Base-by-base conservation (phyloP, 1,140 invertebrate genomes). In the Ladona fulva region DNA sequence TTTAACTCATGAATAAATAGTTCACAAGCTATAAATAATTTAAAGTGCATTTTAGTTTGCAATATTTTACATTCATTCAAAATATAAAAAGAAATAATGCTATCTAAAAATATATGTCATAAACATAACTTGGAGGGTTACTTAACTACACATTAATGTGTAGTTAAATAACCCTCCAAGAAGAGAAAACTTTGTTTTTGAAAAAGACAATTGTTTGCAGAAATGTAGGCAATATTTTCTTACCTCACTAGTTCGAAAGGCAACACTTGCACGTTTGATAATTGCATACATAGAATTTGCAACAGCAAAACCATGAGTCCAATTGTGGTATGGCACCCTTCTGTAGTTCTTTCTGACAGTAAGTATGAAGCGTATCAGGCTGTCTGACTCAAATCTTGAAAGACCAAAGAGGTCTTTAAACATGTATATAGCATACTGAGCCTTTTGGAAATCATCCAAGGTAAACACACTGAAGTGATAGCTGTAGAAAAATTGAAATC, bases 341-440 rank as follows among this genome's bases (percentile, higher is more conserved):
- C 94, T 85, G 83, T 95, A 95, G 85, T 95, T 95, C 82, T 94
- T 95, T 82, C 89, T 88, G 0, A 95, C 93, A 0, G 94, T 95
- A 77, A 96, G 82, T 8, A 91, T 89, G 82, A 95, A 95, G 77
- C 90, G 85, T 25, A 92, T 88, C 52, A 95, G 83, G 75, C 88
- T 88, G 76, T 86, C 86, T 22, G 86, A 82, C 81, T 91, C 89
- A 82, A 91, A 93, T 79, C 88, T 85, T 0, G 84, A 82, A 24
- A 89, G 78, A 8, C 87, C 86, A 82, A 93, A 93, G 5, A 95
- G 86, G 81, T 93, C 92, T 22, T 88, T 88, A 82, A 95, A 94
- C 94, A 95, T 95, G 80, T 87, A 90, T 25, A 95, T 88, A 0
- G 92, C 89, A 78, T 90, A 89, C 29, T 90, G 85, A 8, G 91